Percentiles rank a stretch among this genome's conserved stretches.
phyloP scores from a whole-genome alignment of 2,113 vertebrate species.

The Phalacrocorax aristotelis region DNA sequence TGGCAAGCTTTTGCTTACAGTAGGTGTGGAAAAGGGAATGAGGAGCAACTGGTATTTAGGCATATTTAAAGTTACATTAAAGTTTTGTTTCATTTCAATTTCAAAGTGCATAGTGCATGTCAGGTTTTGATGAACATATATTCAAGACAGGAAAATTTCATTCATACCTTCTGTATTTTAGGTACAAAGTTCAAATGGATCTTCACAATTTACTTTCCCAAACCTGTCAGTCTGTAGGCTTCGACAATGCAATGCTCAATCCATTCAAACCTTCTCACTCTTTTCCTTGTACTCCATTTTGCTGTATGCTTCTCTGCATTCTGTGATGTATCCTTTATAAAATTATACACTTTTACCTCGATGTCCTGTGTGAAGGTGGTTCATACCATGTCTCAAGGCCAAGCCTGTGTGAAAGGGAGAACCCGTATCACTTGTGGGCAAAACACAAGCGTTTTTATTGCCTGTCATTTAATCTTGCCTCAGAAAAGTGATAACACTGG shows the following conservation, averaged over 20 bases:
- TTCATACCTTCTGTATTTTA: not conserved
- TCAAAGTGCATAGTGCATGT: not conserved
- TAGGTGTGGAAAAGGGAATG: not conserved
- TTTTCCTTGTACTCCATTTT: not conserved
- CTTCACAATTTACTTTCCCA: not conserved
- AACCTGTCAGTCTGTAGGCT: not conserved
- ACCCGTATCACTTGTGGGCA: not conserved
- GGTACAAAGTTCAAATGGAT: not conserved
- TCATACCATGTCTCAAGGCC: not conserved
- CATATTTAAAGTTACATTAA: not conserved
- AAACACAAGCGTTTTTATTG: not conserved
- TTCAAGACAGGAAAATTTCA: not conserved
- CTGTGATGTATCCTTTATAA: not conserved
- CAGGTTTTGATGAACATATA: not conserved
- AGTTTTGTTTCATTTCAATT: not conserved
- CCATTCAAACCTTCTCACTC: not conserved
- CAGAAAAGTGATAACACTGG: not conserved
- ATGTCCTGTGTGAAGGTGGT: not conserved
- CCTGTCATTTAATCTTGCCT: not conserved
- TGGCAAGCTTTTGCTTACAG: not conserved
- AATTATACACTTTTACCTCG: not conserved
- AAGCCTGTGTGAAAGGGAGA: not conserved
- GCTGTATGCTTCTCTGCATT: not conserved
- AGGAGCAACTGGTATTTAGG: not conserved
- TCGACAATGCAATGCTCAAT: not conserved